Percentiles rank a stretch among this genome's conserved stretches.
phyloP scores from a whole-genome alignment of 2,113 vertebrate species.

The Calcarius ornatus region DNA sequence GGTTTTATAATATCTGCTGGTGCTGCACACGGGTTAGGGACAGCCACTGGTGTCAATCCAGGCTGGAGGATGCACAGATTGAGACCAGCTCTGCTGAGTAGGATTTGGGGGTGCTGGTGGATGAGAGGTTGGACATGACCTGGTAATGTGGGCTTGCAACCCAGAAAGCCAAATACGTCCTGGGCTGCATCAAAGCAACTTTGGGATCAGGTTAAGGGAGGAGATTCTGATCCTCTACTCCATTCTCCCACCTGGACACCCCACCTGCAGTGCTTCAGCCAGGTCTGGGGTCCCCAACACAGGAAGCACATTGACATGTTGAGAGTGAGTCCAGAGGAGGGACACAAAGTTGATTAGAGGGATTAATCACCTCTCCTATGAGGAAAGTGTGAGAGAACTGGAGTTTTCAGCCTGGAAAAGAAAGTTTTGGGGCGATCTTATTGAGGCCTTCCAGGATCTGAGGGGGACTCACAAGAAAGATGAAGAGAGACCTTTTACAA shows the following conservation, averaged over 20 bases:
- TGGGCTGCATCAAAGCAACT: background rate
- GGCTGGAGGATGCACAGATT: background rate
- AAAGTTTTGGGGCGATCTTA: background rate
- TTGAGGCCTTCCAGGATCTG: background rate
- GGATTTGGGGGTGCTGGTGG: background rate
- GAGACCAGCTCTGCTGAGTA: background rate
- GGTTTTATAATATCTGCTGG: background rate
- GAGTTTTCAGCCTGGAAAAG: background rate
- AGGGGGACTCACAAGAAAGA: background rate
- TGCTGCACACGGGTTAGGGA: background rate
- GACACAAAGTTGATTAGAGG: background rate
- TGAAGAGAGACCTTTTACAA: background rate
- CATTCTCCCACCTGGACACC: background rate
- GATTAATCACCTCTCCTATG: background rate
- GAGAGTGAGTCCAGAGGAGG: background rate
- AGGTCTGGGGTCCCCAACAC: background rate
- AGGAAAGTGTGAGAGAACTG: background rate
- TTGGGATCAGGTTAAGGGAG: background rate
- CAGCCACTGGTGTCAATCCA: too few relatives aligned
- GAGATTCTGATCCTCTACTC: background rate
- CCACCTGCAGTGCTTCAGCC: background rate
- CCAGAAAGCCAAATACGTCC: fast-evolving
- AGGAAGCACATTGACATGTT: background rate
- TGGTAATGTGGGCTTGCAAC: background rate
- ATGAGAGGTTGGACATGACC: background rate